Conservation (phyloP, 2,888 invertebrate genomes). For the Danaus chrysippus region DNA sequence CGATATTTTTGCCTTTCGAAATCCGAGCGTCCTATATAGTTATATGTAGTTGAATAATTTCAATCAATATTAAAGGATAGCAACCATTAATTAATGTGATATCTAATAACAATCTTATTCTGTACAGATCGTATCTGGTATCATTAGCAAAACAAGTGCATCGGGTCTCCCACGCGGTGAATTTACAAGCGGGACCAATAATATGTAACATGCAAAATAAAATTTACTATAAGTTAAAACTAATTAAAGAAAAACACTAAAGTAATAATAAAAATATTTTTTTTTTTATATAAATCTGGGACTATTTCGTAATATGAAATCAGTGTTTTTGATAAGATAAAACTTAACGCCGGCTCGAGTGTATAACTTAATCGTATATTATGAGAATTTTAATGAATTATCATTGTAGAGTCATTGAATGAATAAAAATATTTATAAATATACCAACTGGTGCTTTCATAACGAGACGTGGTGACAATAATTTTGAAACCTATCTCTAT, state of each 20-base stretch:
- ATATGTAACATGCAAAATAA: not conserved
- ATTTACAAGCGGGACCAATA: no score
- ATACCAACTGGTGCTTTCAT: no score
- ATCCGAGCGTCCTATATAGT: no score
- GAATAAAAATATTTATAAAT: no score
- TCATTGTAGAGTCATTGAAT: no score
- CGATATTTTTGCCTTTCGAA: no score
- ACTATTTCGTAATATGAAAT: constrained; percentile 16
- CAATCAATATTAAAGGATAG: not conserved
- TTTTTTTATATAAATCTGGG: constrained; percentile 15
- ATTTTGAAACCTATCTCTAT: no score
- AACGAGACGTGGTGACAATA: no score
- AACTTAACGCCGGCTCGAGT: not conserved
- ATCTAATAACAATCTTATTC: not conserved
- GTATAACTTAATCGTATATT: no score
- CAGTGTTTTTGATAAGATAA: constrained; percentile 18
- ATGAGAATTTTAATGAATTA: no score
- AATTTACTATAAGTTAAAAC: not conserved
- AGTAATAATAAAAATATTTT: not conserved
- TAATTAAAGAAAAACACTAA: no score
- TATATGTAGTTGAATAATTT: not conserved
- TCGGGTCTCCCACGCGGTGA: no score
- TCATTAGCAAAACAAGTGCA: constrained; percentile 23
- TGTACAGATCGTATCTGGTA: constrained; percentile 26
- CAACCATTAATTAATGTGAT: not conserved